phyloP scores from a whole-genome alignment of 1,140 invertebrate genomes.

The Neelides sp. region DNA sequence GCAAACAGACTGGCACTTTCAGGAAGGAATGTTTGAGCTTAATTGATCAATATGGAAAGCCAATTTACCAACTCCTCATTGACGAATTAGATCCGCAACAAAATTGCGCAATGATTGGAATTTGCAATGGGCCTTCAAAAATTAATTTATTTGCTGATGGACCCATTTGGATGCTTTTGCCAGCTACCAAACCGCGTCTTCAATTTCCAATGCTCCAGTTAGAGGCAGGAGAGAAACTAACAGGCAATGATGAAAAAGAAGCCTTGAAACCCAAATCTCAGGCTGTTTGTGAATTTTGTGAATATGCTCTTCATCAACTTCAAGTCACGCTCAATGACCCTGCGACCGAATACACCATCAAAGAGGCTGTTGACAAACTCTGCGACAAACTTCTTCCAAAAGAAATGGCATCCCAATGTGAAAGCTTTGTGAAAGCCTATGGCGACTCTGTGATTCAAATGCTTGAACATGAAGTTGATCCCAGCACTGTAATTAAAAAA shows the following conservation, averaged over 20 bases:
- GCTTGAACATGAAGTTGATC: slow-evolving; percentile 67
- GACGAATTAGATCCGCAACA: slow-evolving; percentile 52
- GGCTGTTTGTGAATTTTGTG: slow-evolving; percentile 58
- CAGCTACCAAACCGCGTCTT: not conserved
- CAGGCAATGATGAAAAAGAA: slow-evolving; percentile 30
- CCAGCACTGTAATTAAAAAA: slow-evolving; percentile 44
- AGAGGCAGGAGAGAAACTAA: slow-evolving; percentile 13
- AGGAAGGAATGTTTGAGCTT: slow-evolving; percentile 48
- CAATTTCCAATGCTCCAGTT: slow-evolving; percentile 2
- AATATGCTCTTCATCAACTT: slow-evolving; percentile 66
- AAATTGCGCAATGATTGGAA: slow-evolving; percentile 54
- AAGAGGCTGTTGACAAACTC: slow-evolving; percentile 48
- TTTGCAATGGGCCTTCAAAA: slow-evolving; percentile 43
- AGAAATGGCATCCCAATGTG: slow-evolving; percentile 51
- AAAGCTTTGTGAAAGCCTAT: slow-evolving; percentile 59
- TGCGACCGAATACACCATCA: slow-evolving; percentile 52
- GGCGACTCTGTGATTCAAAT: slow-evolving; percentile 61
- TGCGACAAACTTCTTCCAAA: slow-evolving; percentile 51
- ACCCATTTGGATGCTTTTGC: slow-evolving; percentile 17
- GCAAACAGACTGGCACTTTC: slow-evolving; percentile 59
- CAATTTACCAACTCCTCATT: slow-evolving; percentile 57
- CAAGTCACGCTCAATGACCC: slow-evolving; percentile 57
- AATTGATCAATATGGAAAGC: slow-evolving; percentile 60
- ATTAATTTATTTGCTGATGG: not conserved
- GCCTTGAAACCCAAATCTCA: slow-evolving; percentile 15